Evolutionary conservation across 1,140 invertebrate genomes (phyloP).

Genomic region (Pollicipes pollicipes): DNA sequence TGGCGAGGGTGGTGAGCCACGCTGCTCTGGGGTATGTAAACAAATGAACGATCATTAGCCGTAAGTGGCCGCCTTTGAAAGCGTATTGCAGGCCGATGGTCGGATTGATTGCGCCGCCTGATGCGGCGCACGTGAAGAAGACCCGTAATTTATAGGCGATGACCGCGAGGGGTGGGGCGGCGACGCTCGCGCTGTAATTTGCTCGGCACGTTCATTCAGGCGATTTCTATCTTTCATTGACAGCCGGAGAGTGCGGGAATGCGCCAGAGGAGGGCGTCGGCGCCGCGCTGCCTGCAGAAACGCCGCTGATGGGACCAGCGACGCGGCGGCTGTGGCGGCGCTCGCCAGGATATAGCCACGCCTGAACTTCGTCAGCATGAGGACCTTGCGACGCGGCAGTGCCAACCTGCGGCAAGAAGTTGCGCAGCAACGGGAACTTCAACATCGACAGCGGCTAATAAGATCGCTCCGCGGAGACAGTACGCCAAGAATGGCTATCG

Average conservation of each 20-base stretch:
- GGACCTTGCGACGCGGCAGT: too few relatives aligned
- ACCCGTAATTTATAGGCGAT: not conserved
- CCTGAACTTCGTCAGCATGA: too few relatives aligned
- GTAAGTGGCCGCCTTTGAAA: not conserved
- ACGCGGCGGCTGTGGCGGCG: too few relatives aligned
- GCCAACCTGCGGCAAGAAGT: too few relatives aligned
- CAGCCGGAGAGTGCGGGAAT: not conserved
- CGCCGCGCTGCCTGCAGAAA: too few relatives aligned
- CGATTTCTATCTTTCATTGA: not conserved
- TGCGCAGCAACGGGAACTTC: too few relatives aligned
- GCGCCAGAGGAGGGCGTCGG: not conserved
- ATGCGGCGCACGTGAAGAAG: not conserved
- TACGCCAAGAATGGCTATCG: too few relatives aligned
- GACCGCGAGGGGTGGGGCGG: not conserved
- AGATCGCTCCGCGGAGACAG: too few relatives aligned
- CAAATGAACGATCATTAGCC: not conserved
- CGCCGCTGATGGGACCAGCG: too few relatives aligned
- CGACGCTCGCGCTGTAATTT: not conserved
- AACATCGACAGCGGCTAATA: too few relatives aligned
- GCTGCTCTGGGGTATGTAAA: not conserved
- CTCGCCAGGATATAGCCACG: too few relatives aligned
- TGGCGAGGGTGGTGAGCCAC: not conserved
- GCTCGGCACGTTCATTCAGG: not conserved
- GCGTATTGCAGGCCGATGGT: not conserved
- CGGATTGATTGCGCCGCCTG: not conserved